Evolutionary conservation across 2,797 vertebrate species (phyloP).

Genomic region (Coluber constrictor): DNA sequence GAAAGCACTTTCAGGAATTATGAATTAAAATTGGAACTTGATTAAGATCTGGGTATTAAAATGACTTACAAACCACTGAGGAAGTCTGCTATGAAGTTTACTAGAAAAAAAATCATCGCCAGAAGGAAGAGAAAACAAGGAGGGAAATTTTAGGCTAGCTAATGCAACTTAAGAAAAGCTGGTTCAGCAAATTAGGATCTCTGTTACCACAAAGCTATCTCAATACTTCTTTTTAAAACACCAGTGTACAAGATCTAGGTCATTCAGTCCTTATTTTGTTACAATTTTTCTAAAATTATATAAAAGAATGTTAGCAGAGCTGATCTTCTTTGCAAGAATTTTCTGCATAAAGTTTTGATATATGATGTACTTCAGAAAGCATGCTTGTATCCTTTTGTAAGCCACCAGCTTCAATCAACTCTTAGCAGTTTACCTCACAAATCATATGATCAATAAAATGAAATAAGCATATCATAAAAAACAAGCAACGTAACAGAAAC

Average conservation of each 20-base stretch:
- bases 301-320: background rate
- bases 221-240: background rate
- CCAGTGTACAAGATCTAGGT: background rate
- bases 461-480: background rate
- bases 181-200: background rate
- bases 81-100: background rate
- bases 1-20: background rate
- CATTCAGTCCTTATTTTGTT: background rate
- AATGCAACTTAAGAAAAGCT: background rate
- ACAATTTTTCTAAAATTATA: background rate
- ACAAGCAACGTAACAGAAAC: background rate
- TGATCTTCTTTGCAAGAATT: background rate
- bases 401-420: background rate
- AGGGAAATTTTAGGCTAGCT: background rate
- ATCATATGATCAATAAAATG: background rate
- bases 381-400: background rate
- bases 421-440: background rate
- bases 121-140: background rate
- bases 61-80: background rate
- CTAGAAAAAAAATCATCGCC: background rate
- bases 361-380: background rate
- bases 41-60: background rate
- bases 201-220: background rate
- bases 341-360: background rate
- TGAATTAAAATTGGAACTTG: background rate